Percentiles rank a stretch among this genome's conserved stretches.
These are phyloP conservation scores for Tringa solitaria DNA, from an alignment of 2,113 vertebrate genomes.

Conservation along the genomic window DNA sequence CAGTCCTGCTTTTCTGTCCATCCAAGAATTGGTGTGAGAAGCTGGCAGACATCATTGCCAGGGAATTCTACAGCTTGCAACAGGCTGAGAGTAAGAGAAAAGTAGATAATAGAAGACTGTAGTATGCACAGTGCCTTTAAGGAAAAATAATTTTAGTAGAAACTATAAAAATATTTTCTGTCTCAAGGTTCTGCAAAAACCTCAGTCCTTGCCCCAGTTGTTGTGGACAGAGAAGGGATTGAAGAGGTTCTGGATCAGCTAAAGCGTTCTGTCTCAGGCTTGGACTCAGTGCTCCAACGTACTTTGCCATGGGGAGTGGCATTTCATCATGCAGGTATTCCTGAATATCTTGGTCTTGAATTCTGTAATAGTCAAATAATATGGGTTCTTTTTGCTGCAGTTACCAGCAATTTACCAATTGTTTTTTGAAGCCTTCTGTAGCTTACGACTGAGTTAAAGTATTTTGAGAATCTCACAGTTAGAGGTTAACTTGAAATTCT, in stretches of 20 bases:
- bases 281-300: constrained; percentile 87
- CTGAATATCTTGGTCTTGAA: neutral
- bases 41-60: constrained; percentile 86
- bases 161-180: neutral
- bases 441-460: neutral
- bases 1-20: constrained; percentile 93
- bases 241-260: constrained; percentile 86
- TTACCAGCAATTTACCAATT: neutral
- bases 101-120: neutral
- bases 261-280: constrained; percentile 83
- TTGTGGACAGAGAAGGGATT: constrained; percentile 78
- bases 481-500: neutral
- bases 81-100: constrained; percentile 67
- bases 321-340: constrained; percentile 95
- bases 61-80: constrained; percentile 86
- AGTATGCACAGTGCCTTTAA: neutral
- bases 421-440: neutral
- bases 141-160: neutral
- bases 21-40: constrained; percentile 99
- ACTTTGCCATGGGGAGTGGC: constrained; percentile 92
- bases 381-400: neutral
- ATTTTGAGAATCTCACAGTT: neutral
- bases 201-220: constrained; percentile 68
- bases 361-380: neutral
- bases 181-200: constrained; percentile 54